These are phyloP conservation scores for Hestina assimilis DNA, from an alignment of 1,140 invertebrate genomes.

Conservation along the genomic window DNA sequence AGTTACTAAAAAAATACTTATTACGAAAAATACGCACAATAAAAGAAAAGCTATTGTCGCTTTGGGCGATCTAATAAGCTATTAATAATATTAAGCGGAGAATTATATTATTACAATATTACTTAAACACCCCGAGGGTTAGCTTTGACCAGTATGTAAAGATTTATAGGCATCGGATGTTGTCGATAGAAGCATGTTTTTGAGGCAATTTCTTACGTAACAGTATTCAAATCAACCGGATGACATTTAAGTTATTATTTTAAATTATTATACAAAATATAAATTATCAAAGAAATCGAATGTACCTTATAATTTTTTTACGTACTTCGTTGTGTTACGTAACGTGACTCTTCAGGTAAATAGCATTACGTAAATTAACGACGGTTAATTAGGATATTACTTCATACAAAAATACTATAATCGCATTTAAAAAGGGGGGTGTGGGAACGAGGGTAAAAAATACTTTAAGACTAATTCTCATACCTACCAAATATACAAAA, in stretches of 20 bases:
- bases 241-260: slow-evolving; percentile 34
- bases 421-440: too few relatives aligned
- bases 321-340: too few relatives aligned
- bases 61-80: neutral
- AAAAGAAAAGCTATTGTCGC: neutral
- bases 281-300: too few relatives aligned
- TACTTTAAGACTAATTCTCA: too few relatives aligned
- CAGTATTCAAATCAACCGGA: slow-evolving; percentile 46
- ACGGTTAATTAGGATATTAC: too few relatives aligned
- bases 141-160: slow-evolving; percentile 2
- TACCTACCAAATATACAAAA: too few relatives aligned
- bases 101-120: neutral
- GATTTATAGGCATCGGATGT: slow-evolving; percentile 43
- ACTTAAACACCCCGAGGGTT: slow-evolving; percentile 3
- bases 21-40: neutral
- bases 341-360: too few relatives aligned
- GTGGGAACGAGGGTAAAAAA: too few relatives aligned
- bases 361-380: too few relatives aligned
- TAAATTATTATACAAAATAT: too few relatives aligned
- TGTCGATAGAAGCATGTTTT: slow-evolving; percentile 31
- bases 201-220: slow-evolving; percentile 29
- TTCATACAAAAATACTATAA: too few relatives aligned
- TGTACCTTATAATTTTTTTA: too few relatives aligned
- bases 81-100: neutral
- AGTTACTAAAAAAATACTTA: neutral